phyloP scores from a whole-genome alignment of 2,113 vertebrate species.

The Megaceryle torquata region DNA sequence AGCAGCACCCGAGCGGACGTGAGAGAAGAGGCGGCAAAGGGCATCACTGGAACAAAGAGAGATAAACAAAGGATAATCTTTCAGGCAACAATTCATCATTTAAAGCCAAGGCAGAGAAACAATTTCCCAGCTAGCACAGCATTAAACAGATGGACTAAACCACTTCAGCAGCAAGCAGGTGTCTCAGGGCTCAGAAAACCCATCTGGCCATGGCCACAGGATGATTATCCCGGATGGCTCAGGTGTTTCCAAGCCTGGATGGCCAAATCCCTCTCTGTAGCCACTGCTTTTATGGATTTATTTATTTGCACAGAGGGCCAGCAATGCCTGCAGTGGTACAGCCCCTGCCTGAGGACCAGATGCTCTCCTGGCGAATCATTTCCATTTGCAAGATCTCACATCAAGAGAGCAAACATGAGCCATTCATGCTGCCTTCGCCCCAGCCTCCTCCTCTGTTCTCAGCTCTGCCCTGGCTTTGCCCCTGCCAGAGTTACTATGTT shows the following conservation, averaged over 20 bases:
- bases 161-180: constrained; percentile 1
- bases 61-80: constrained; percentile 53
- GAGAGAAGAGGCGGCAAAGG: background rate
- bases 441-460: background rate
- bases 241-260: background rate
- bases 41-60: constrained; percentile 21
- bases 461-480: background rate
- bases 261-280: background rate
- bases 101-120: constrained; percentile 45
- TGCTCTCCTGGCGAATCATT: constrained; percentile 1
- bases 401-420: background rate
- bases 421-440: background rate
- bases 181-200: background rate
- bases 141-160: constrained; percentile 50
- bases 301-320: background rate
- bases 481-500: background rate
- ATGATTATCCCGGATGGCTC: background rate
- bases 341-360: constrained; percentile 33
- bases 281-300: background rate
- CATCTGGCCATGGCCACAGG: background rate
- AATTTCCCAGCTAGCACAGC: constrained; percentile 10
- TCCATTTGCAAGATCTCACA: constrained; percentile 3
- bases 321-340: constrained; percentile 5
- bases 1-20: rapidly evolving
- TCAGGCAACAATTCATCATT: constrained; percentile 44